Evolutionary conservation across 2,113 vertebrate genomes (phyloP).

Genomic region (Varanus salvator): DNA sequence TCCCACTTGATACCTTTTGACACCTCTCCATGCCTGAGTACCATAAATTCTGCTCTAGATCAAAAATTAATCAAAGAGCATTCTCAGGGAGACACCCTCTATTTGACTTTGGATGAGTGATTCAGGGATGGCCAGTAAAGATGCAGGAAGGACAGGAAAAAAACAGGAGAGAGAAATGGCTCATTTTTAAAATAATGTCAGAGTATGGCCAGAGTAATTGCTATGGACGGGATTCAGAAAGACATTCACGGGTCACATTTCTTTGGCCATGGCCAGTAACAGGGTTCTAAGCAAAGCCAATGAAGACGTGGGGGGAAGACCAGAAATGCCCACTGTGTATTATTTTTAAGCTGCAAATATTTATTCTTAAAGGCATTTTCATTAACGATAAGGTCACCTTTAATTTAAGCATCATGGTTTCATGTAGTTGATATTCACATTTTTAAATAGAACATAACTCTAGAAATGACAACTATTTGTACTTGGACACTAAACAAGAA

Average conservation of each 20-base stretch:
- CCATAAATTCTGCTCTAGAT: slow-evolving; percentile 14
- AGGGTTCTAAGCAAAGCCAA: slow-evolving; percentile 55
- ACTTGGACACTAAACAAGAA: background rate
- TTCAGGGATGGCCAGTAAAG: slow-evolving; percentile 7
- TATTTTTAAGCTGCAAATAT: background rate
- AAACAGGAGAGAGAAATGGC: too few relatives aligned
- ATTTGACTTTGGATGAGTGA: slow-evolving; percentile 30
- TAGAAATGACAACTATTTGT: background rate
- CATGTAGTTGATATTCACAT: slow-evolving; percentile 27
- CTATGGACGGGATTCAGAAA: slow-evolving; percentile 30
- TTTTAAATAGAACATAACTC: slow-evolving; percentile 31
- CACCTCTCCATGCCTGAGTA: background rate
- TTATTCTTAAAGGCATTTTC: slow-evolving; percentile 40
- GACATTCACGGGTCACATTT: slow-evolving; percentile 25
- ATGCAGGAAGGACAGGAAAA: background rate
- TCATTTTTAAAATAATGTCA: background rate
- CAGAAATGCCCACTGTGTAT: slow-evolving; percentile 47
- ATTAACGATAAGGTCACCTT: slow-evolving; percentile 44
- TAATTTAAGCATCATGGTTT: slow-evolving; percentile 12
- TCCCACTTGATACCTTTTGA: slow-evolving; percentile 19
- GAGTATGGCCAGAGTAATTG: slow-evolving; percentile 14
- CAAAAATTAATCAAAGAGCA: slow-evolving; percentile 25
- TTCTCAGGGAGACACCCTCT: slow-evolving; percentile 30
- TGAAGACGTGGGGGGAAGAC: slow-evolving; percentile 58
- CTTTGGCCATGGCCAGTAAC: slow-evolving; percentile 37